These are phyloP conservation scores for Nipponia nippon DNA, from an alignment of 2,113 vertebrate genomes.

Conservation along the genomic window DNA sequence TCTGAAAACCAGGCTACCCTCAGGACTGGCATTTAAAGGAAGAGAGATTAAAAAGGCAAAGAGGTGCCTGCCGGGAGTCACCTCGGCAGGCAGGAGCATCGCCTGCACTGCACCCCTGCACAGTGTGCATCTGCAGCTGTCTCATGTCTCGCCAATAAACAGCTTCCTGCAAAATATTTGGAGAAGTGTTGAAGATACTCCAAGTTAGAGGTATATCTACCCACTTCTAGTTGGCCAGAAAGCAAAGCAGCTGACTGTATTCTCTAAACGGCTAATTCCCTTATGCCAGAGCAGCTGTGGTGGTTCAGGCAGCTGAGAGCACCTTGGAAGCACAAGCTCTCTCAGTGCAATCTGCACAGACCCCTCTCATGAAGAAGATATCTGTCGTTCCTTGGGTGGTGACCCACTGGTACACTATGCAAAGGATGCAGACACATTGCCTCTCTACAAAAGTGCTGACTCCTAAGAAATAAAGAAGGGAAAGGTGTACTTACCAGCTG, in stretches of 20 bases:
- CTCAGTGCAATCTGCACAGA: neutral
- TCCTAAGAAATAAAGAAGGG: neutral
- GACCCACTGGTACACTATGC: neutral
- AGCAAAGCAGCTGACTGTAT: neutral
- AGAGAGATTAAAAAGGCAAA: neutral
- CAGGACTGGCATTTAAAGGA: neutral
- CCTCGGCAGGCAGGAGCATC: neutral
- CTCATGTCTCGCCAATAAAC: neutral
- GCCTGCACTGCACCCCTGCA: neutral
- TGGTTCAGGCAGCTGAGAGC: neutral
- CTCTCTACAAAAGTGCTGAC: neutral
- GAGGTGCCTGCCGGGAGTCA: neutral
- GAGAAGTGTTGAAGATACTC: neutral
- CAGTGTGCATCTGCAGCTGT: neutral
- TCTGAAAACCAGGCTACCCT: neutral
- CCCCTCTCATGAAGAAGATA: neutral
- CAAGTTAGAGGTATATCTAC: neutral
- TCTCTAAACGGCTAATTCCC: neutral
- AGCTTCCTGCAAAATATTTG: neutral
- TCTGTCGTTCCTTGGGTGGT: neutral
- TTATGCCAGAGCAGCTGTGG: neutral
- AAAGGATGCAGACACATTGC: neutral
- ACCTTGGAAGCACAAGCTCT: neutral
- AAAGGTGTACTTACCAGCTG: neutral
- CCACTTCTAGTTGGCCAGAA: neutral